Conservation (phyloP, 2,888 invertebrate species). For the Lasioglossum marginatum region DNA sequence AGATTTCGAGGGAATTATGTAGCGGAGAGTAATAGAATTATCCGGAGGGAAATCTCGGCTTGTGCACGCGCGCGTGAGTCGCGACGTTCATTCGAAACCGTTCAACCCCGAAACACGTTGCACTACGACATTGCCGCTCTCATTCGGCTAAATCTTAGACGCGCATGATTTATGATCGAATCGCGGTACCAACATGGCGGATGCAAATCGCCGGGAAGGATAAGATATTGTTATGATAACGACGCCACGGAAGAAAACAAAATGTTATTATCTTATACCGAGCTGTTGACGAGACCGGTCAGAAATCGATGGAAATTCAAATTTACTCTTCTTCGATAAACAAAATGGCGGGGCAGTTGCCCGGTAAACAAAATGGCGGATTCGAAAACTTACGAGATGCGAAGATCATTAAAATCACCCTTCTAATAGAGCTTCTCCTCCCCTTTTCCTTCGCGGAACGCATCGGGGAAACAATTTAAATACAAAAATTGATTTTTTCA, state of each 20-base stretch:
- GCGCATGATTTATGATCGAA: slow-evolving; percentile 13
- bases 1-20: slow-evolving; percentile 9
- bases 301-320: not conserved
- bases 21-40: not conserved
- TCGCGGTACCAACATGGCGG: slow-evolving; percentile 11
- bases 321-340: not conserved
- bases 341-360: not conserved
- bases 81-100: not conserved
- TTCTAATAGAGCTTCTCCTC: not conserved
- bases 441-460: not conserved
- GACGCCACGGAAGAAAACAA: not conserved
- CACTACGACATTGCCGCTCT: not conserved
- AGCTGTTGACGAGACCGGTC: not conserved
- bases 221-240: not conserved
- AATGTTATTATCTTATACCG: not conserved
- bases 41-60: not conserved
- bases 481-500: not conserved
- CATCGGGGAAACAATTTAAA: not conserved
- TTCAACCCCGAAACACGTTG: slow-evolving; percentile 4
- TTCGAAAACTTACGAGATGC: not conserved
- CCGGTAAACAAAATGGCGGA: not conserved
- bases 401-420: not conserved
- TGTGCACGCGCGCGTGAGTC: not conserved
- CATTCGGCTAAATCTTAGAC: not conserved
- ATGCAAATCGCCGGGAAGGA: not conserved